phyloP scores from a whole-genome alignment of 1,140 invertebrate genomes.

The Hesperophylax magnus region DNA sequence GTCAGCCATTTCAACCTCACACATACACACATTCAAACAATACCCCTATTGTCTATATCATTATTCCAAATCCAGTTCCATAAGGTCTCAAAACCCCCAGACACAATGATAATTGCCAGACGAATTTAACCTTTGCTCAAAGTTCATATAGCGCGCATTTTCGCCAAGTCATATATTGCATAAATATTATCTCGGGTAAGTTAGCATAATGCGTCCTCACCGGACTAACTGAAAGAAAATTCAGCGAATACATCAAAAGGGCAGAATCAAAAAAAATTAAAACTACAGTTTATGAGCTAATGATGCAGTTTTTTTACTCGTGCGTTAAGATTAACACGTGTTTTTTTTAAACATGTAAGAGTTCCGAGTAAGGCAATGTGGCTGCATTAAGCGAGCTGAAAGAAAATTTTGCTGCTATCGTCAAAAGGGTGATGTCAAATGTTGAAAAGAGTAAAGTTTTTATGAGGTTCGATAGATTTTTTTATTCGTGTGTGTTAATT shows the following conservation, averaged over 20 bases:
- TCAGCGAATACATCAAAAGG: neutral
- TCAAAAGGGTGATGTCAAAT: neutral
- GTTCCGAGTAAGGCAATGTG: neutral
- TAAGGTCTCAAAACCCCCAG: neutral
- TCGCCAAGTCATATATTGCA: conserved; percentile 16
- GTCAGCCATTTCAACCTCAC: conserved; percentile 32
- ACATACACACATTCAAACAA: conserved; percentile 19
- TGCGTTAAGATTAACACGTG: neutral
- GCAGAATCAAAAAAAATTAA: neutral
- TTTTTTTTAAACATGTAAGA: no score
- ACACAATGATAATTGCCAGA: conserved; percentile 7
- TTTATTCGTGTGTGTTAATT: neutral
- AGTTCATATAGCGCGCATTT: conserved; percentile 4
- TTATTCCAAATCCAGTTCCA: neutral
- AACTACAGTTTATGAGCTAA: neutral
- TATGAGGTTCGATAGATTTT: no score
- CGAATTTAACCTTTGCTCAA: conserved; percentile 19
- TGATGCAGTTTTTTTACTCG: neutral
- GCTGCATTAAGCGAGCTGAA: neutral
- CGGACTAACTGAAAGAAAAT: conserved; percentile 6
- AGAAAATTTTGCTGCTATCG: neutral
- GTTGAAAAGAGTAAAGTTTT: no score
- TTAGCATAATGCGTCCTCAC: neutral
- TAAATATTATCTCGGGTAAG: neutral
- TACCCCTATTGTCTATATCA: conserved; percentile 17